These are phyloP conservation scores for Vanessa tameamea DNA, from an alignment of 1,140 invertebrate species.

Conservation along the genomic window DNA sequence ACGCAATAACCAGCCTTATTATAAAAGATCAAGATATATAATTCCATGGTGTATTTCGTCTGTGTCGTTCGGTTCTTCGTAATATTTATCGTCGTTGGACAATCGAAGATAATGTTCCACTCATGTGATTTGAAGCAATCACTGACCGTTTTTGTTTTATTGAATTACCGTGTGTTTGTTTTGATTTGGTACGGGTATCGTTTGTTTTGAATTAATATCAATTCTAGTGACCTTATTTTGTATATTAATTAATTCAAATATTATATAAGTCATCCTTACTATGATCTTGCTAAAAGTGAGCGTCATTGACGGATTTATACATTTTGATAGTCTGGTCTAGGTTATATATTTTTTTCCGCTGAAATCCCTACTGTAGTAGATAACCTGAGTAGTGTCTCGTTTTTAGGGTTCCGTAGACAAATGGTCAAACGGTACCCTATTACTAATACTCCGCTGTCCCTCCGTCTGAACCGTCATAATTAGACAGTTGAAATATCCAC, in stretches of 20 bases:
- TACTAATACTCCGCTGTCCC: too few species aligned
- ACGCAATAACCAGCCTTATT: slow-evolving; percentile 49
- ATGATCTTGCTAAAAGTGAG: neutral
- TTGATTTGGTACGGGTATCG: slow-evolving; percentile 24
- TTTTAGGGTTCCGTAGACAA: too few species aligned
- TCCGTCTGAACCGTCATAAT: too few species aligned
- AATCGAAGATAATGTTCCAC: slow-evolving; percentile 77
- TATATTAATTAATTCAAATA: neutral
- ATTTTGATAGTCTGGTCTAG: too few species aligned
- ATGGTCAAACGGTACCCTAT: too few species aligned
- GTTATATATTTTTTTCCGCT: too few species aligned
- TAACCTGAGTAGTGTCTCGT: too few species aligned
- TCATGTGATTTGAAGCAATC: slow-evolving; percentile 77
- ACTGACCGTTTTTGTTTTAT: slow-evolving; percentile 67
- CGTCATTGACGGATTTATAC: too few species aligned
- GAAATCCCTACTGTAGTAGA: too few species aligned
- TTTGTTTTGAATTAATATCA: slow-evolving; percentile 18
- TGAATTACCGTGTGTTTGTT: slow-evolving; percentile 63
- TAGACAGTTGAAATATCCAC: too few species aligned
- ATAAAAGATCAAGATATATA: slow-evolving; percentile 34
- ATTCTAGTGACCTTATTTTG: slow-evolving; percentile 6
- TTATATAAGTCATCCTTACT: neutral
- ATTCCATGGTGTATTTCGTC: slow-evolving; percentile 27
- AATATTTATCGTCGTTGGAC: slow-evolving; percentile 67
- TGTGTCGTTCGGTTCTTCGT: slow-evolving; percentile 43